Conservation (phyloP, 1,140 invertebrate species). For the Drosophila pseudoananassae region DNA sequence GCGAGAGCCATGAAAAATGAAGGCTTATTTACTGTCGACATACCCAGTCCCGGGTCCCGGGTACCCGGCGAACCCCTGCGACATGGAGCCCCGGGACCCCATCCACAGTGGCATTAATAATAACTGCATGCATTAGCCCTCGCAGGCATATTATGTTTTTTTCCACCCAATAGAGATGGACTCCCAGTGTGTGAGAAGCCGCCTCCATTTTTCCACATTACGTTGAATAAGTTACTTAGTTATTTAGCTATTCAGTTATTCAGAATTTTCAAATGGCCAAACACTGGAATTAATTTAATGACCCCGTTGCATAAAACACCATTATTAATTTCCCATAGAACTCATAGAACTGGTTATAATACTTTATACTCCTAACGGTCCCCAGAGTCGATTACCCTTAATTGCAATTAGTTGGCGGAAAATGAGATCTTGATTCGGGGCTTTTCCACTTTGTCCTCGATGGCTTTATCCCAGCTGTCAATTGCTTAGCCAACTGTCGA, state of each 20-base stretch:
- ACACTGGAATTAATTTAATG: conserved; percentile 1
- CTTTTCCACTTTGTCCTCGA: conserved; percentile 19
- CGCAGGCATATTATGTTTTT: conserved; percentile 36
- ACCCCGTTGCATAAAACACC: conserved; percentile 34
- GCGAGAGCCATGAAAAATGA: conserved; percentile 74
- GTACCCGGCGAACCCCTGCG: conserved; percentile 11
- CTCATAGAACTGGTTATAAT: conserved; percentile 20
- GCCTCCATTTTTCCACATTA: neutral
- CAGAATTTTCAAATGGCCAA: conserved; percentile 10
- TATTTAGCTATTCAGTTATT: conserved; percentile 20
- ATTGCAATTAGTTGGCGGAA: conserved; percentile 44
- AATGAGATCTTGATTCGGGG: conserved; percentile 34
- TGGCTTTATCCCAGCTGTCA: conserved; percentile 30
- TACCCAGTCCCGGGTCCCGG: conserved; percentile 16
- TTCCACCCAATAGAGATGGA: conserved; percentile 42
- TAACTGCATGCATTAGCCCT: conserved; percentile 69
- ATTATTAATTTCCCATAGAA: conserved; percentile 24
- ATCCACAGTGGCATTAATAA: conserved; percentile 71
- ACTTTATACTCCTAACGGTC: conserved; percentile 3
- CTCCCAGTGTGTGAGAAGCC: conserved; percentile 13
- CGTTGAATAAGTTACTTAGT: neutral
- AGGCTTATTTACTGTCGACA: conserved; percentile 82
- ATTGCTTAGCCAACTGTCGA: conserved; percentile 39
- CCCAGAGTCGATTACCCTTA: conserved; percentile 35
- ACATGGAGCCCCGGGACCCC: conserved; percentile 31